Evolutionary conservation across 2,113 vertebrate genomes (phyloP).

Genomic region (Geococcyx californianus): DNA sequence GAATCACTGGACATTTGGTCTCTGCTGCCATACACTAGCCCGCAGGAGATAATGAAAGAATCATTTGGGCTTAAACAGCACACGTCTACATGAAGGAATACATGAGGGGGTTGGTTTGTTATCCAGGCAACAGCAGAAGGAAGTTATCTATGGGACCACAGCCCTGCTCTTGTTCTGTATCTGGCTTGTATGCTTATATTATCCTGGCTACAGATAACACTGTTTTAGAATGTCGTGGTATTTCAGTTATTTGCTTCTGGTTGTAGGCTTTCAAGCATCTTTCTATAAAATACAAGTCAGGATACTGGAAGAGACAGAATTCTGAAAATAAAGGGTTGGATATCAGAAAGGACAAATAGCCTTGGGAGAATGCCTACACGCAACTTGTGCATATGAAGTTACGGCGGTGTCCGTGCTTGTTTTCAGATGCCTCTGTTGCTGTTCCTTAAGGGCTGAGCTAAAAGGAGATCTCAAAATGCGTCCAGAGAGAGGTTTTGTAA

Average conservation of each 20-base stretch:
- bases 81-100: not conserved
- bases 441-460: not conserved
- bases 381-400: not conserved
- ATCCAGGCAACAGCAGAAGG: not conserved
- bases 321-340: not conserved
- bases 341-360: not conserved
- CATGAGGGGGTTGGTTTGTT: not conserved
- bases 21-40: not conserved
- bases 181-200: not conserved
- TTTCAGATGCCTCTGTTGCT: not conserved
- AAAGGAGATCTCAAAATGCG: not conserved
- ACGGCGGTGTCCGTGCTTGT: fast-evolving
- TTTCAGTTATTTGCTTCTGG: not conserved
- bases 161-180: not conserved
- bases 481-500: not conserved
- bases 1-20: not conserved
- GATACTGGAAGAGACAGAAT: not conserved
- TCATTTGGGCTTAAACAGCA: not conserved
- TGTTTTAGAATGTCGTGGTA: not conserved
- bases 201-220: not conserved
- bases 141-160: not conserved
- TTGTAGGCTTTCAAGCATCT: not conserved
- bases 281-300: not conserved
- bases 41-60: not conserved
- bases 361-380: not conserved